Conservation (phyloP, 2,888 invertebrate species). For the Caenorhabditis sp. region DNA sequence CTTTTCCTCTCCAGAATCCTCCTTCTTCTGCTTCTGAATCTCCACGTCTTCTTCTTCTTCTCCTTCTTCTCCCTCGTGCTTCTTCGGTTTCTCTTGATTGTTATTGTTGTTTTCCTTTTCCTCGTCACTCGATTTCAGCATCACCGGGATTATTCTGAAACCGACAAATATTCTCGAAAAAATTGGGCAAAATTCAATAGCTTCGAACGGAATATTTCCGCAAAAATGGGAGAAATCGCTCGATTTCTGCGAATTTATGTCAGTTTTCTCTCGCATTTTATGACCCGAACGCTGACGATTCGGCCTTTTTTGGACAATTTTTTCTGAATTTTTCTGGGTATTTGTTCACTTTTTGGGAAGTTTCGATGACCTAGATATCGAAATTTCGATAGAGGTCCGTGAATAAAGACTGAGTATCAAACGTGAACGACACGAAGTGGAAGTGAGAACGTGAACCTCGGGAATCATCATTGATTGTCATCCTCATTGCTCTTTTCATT, state of each 20-base stretch:
- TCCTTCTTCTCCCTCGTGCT: constrained; percentile 2
- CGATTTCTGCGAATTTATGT: constrained; percentile 42
- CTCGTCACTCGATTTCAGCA: constrained; percentile 16
- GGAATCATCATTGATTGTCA: no score
- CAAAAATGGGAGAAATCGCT: constrained; percentile 14
- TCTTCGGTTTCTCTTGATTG: no score
- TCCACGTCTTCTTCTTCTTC: constrained; percentile 10
- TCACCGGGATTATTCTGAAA: constrained; percentile 51
- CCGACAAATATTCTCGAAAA: no score
- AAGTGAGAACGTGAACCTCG: no score
- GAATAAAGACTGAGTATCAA: no score
- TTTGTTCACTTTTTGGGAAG: constrained; percentile 4
- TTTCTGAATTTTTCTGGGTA: background rate
- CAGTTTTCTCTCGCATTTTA: constrained; percentile 33
- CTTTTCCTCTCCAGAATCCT: constrained; percentile 13
- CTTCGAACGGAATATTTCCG: constrained; percentile 19
- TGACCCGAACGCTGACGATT: constrained; percentile 27
- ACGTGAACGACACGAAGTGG: no score
- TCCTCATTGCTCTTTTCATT: no score
- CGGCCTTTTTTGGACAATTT: no score
- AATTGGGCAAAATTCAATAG: constrained; percentile 2
- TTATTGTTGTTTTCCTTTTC: background rate
- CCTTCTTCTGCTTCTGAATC: background rate
- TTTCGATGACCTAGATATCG: no score
- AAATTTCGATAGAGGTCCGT: no score